A percentile compares a stretch with the other conserved stretches of the same genome.
Conservation (phyloP, 2,797 vertebrate species). For the Leptatherina wallacei region DNA sequence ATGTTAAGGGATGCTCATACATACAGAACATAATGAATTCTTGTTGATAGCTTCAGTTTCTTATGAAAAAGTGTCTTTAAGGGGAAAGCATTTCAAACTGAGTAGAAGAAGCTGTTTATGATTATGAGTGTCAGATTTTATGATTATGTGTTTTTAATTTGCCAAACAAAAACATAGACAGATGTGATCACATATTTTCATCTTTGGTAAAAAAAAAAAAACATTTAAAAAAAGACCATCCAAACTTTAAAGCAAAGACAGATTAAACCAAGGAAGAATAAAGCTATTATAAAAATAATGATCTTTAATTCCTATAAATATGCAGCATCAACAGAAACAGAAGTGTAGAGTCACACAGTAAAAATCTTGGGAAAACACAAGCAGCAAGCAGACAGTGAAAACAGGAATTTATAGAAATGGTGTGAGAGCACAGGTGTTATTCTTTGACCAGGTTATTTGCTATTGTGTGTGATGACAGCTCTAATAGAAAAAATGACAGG, state of each 20-base stretch:
- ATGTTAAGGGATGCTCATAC: neutral
- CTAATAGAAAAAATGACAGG: conserved; percentile 69
- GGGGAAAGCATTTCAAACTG: too few relatives aligned
- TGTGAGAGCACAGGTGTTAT: conserved; percentile 65
- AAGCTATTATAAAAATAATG: neutral
- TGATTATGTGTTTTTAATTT: neutral
- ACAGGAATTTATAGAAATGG: conserved; percentile 44
- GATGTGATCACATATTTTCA: too few relatives aligned
- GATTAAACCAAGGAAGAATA: neutral
- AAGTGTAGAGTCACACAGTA: neutral
- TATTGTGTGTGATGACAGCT: conserved; percentile 62
- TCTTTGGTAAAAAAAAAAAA: neutral
- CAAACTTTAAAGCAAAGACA: neutral
- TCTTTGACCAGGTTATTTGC: conserved; percentile 67
- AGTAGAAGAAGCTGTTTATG: too few relatives aligned
- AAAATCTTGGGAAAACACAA: conserved; percentile 11
- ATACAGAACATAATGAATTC: neutral
- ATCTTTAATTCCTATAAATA: conserved; percentile 2
- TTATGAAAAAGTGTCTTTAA: neutral
- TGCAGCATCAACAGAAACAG: conserved; percentile 5
- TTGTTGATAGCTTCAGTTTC: neutral
- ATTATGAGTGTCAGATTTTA: too few relatives aligned
- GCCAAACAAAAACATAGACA: too few relatives aligned
- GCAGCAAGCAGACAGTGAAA: conserved; percentile 7
- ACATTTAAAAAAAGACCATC: neutral